Conservation (phyloP, 2,888 invertebrate genomes). For the Allacma fusca region DNA sequence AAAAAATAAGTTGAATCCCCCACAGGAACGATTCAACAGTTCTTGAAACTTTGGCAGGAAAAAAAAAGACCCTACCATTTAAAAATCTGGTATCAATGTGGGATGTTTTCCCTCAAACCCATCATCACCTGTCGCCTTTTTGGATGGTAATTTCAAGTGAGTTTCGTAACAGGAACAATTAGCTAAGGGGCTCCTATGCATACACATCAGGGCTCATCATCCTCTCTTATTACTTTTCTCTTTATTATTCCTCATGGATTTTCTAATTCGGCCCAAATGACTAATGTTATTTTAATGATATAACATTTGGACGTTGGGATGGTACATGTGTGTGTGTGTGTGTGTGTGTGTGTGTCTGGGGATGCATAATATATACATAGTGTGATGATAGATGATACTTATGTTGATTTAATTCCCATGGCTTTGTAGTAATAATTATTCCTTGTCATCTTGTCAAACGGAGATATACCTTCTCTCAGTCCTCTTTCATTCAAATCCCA, state of each 20-base stretch:
- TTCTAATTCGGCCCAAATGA: constrained; percentile 16
- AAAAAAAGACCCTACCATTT: too few species aligned
- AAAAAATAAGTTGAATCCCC: constrained; percentile 1
- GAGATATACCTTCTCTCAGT: neutral
- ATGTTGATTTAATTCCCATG: constrained; percentile 18
- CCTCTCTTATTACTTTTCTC: neutral
- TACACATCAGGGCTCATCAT: neutral
- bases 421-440: constrained; percentile 32
- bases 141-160: constrained; percentile 5
- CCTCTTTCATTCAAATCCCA: neutral
- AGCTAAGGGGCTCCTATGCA: constrained; percentile 12
- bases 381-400: constrained; percentile 41
- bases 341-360: too few species aligned
- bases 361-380: neutral
- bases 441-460: constrained; percentile 30
- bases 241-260: neutral
- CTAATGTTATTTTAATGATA: constrained; percentile 40
- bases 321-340: too few species aligned
- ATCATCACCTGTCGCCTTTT: constrained; percentile 10
- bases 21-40: neutral
- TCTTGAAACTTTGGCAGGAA: neutral
- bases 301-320: constrained; percentile 33
- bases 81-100: neutral
- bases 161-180: constrained; percentile 16
- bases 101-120: constrained; percentile 13